Evolutionary conservation across 2,888 invertebrate genomes (phyloP), one percentile per base, ranked within the genome.

Genomic region (Clusia tigrina): DNA sequence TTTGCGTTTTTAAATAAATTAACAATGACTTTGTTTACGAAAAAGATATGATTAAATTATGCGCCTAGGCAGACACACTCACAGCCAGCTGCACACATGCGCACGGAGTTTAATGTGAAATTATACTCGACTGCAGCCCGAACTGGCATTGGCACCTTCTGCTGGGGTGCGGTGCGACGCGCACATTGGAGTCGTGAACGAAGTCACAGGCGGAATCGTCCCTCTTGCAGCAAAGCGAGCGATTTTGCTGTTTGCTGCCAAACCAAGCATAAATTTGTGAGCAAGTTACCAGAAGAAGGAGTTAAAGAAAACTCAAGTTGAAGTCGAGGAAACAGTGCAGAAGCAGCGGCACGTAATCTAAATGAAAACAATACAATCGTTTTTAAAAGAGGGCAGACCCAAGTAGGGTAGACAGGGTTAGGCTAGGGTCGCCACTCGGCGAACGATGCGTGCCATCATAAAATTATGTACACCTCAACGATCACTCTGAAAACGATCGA

Each of bases 41-140:
- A 22, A 26, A 54, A 26, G 20, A 22, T 12, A 54, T 37, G 20
- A 22, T 38, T 6, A 55, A 55, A 38, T 55, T 55, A 55, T 55
- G 55, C 38, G 38, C 37, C 18, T 20, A 55, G 22, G 37, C 38
- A 22, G 6, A 17, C 54, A 54, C 5, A 54, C 32, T 68, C 67
- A 62, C 66, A n/a, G n/a, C n/a, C n/a, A n/a, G n/a, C n/a, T n/a
- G n/a, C n/a, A n/a, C n/a, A n/a, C n/a, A n/a, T n/a, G n/a, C n/a
- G n/a, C n/a, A n/a, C n/a, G n/a, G n/a, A n/a, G 57, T 62, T 63
- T 48, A 20, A 18, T 48, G 15, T 48, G 5, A 48, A 48, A 20
- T 3, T 15, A 42, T 42, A 42, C 10, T 17, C 18, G 37, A 25
- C 55, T 18, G 57, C 9, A 18, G 12, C 52, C 20, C 3, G 37